A percentile compares a stretch with the other conserved stretches of the same genome.
Conservation (phyloP, 2,888 invertebrate genomes). For the Protodeltote pygarga region DNA sequence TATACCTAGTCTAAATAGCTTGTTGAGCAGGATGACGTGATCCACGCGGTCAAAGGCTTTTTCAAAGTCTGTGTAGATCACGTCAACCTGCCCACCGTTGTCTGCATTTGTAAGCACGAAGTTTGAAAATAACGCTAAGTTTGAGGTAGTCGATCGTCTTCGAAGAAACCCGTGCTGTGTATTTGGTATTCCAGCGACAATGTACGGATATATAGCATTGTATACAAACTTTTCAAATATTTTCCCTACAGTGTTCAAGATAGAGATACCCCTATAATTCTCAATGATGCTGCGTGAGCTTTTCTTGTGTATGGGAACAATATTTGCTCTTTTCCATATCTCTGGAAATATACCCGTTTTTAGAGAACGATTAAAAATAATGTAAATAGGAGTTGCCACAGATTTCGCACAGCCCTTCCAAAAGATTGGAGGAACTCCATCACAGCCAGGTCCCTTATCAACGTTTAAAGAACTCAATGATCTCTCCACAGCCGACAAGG, state of each 20-base stretch:
- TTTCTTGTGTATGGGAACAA: slow-evolving; percentile 34
- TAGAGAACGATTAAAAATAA: slow-evolving; percentile 21
- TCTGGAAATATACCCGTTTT: slow-evolving; percentile 16
- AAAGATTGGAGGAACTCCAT: slow-evolving; percentile 21
- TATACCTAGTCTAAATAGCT: too few relatives aligned
- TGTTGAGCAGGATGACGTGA: slow-evolving; percentile 20
- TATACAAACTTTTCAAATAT: slow-evolving; percentile 12
- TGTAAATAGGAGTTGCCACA: slow-evolving; percentile 6
- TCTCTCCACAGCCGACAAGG: not conserved
- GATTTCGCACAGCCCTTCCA: slow-evolving; percentile 15
- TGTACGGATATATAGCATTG: not conserved
- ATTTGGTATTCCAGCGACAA: not conserved
- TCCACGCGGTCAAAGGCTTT: too few relatives aligned
- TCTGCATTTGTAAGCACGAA: slow-evolving; percentile 17
- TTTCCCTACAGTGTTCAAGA: slow-evolving; percentile 15
- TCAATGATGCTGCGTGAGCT: slow-evolving; percentile 9
- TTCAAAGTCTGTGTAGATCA: slow-evolving; percentile 26
- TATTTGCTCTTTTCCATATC: slow-evolving; percentile 22
- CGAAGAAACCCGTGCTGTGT: slow-evolving; percentile 29
- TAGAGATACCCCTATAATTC: slow-evolving; percentile 19
- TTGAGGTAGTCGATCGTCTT: not conserved
- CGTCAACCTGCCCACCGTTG: slow-evolving; percentile 17
- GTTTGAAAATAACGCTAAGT: slow-evolving; percentile 2
- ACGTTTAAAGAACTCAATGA: not conserved
- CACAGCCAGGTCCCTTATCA: slow-evolving; percentile 21